A percentile compares a stretch with the other conserved stretches of the same genome.
phyloP scores from a whole-genome alignment of 2,113 vertebrate genomes.

The Microcebus jonahi region DNA sequence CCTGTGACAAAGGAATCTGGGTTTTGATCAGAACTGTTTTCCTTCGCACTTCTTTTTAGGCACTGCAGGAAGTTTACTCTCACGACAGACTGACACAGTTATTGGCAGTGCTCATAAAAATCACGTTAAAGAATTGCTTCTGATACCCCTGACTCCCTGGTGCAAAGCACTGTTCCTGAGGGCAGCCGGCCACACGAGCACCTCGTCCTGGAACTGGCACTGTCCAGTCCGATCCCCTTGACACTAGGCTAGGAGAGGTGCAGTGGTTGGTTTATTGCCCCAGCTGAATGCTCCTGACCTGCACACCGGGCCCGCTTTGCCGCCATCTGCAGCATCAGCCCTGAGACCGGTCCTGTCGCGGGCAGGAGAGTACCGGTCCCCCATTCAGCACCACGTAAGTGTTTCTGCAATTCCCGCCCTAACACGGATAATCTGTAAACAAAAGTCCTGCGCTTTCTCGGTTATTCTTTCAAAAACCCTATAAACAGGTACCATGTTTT shows the following conservation, averaged over 20 bases:
- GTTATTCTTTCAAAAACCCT: not conserved
- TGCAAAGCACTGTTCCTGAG: not conserved
- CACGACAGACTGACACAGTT: constrained; percentile 59
- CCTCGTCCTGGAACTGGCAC: not conserved
- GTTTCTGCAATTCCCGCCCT: not conserved
- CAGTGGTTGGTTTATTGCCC: not conserved
- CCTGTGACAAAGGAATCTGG: not conserved
- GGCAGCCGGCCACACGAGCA: not conserved
- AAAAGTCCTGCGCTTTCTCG: not conserved
- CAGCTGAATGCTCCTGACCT: not conserved
- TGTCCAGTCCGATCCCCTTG: not conserved
- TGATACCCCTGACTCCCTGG: not conserved
- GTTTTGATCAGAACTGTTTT: constrained; percentile 70
- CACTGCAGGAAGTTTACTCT: constrained; percentile 44
- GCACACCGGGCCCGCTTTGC: not conserved
- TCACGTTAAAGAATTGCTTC: not conserved
- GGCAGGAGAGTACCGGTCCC: no score
- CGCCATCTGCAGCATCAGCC: not conserved
- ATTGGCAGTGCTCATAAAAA: constrained; percentile 20
- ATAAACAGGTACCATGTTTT: no score
- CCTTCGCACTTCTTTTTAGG: constrained; percentile 16
- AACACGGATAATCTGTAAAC: not conserved
- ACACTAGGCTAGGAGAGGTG: not conserved
- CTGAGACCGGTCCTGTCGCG: not conserved
- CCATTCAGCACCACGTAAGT: no score